Evolutionary conservation across 2,113 vertebrate species (phyloP), one percentile per base, ranked within the genome.

Genomic region (Nesogale talazaci): DNA sequence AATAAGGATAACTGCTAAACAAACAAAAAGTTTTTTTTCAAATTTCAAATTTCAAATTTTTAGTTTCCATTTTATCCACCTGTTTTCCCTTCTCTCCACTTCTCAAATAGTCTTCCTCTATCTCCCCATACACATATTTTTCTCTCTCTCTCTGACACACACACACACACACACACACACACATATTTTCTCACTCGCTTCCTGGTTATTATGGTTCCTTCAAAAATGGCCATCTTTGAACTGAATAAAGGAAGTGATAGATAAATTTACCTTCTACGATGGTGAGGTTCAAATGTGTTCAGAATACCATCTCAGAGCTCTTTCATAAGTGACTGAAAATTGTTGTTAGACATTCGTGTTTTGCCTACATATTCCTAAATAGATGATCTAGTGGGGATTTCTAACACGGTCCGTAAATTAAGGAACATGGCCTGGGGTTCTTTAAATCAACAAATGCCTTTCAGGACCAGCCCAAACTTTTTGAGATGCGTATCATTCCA

Each of bases 361-460:
- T 65, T 22, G 19, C 12, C 10, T n/a, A 57, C 2, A 22, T 52
- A 29, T 65, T 89, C 57, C 57, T 83, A 88, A 90, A 29, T 36
- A 87, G 23, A 69, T 22, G 10, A 34, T 84, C 89, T 77, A 38
- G 63, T 22, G 23, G 81, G 3, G 15, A 61, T 74, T 92, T 82
- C 61, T 92, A 42, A 78, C 27, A 25, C 61, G 3, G 10, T 7
- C 81, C 27, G 61, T 38, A 72, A 88, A 83, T 86, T 29, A 75
- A 46, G 88, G 29, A 83, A 80, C 15, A 67, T 93, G 29, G 52
- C 14, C 4, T 74, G n/a, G 84, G 22, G 19, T 25, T 52, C 67
- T 93, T 74, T 85, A 42, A 59, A 86, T 59, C 9, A 83, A 22
- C 22, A 81, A 34, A 22, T 89, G 31, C 42, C 59, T 94, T 36